Percentiles rank a stretch among this genome's conserved stretches.
These are phyloP conservation scores for Drosophila mimetica DNA, from an alignment of 2,888 invertebrate species.

Conservation along the genomic window DNA sequence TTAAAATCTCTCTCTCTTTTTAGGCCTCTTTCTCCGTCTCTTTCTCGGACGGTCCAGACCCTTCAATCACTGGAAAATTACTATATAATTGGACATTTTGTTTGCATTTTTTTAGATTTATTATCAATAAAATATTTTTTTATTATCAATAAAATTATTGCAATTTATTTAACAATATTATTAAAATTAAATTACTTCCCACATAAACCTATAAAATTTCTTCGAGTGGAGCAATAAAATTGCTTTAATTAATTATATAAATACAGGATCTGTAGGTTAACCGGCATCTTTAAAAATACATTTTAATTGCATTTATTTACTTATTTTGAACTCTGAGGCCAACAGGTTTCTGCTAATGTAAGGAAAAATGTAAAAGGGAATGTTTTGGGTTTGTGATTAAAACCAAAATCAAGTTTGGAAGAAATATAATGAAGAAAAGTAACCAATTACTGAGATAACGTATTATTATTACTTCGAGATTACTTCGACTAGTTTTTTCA, in stretches of 20 bases:
- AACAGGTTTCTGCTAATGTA: constrained; percentile 16
- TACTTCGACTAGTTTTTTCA: too few species aligned
- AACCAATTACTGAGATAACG: neutral
- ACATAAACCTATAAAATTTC: neutral
- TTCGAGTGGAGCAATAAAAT: neutral
- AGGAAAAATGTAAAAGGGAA: neutral
- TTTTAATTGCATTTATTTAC: constrained; percentile 32
- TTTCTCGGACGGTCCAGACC: constrained; percentile 26
- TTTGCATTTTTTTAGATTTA: neutral
- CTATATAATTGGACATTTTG: too few species aligned
- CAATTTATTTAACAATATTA: too few species aligned
- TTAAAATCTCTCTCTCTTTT: constrained; percentile 21
- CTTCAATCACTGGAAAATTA: too few species aligned
- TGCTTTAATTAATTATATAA: constrained; percentile 26
- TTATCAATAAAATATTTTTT: neutral
- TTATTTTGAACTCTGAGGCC: constrained; percentile 29
- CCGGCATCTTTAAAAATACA: constrained; percentile 18
- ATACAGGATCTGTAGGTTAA: constrained; percentile 31
- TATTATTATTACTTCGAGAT: too few species aligned
- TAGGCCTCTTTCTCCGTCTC: constrained; percentile 5
- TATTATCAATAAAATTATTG: too few species aligned
- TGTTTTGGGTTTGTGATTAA: neutral
- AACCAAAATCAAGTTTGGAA: too few species aligned
- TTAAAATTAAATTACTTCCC: too few species aligned
- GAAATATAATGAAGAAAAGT: neutral